Evolutionary conservation across 2,888 invertebrate genomes (phyloP), one percentile per base, ranked within the genome.

Genomic region (Hirtodrosophila alboralis): DNA sequence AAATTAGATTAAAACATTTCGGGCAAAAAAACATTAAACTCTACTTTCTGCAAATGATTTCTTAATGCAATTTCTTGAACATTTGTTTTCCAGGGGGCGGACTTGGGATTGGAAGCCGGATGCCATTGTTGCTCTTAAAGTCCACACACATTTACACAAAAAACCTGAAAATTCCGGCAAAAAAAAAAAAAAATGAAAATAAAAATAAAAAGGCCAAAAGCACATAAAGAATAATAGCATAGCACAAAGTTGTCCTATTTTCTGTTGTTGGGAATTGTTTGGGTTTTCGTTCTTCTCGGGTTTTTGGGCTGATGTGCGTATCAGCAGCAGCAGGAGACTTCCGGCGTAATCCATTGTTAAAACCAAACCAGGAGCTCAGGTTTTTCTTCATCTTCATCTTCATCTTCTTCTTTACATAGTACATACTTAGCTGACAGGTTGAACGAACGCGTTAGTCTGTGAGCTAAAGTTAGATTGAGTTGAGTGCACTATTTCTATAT

Each of bases 11-110:
- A 77, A 68, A 75, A 33, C 36, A 36, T 56, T 68, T n/a, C n/a
- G n/a, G 37, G 33, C 12, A 26, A 38, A 41, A 37, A 34, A 45
- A 47, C 34, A 40, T 3, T 4, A 41, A 52, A 7, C 54, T 9
- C 10, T n/a, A n/a, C n/a, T n/a, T n/a, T n/a, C n/a, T 48, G 53
- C 62, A 75, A 85, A 79, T 79, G 86, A 85, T 79, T 79, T 85
- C 86, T 71, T 79, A 85, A 79, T 86, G 79, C 86, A 86, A 79
- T 79, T 85, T 63, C 73, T 10, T 30, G 33, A 36, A 9, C 23
- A 28, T 23, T 66, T 40, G 40, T 53, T 49, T 53, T 45, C n/a
- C n/a, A 6, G 28, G 56, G 28, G 7, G 23, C 51, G 34, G 23
- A 67, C 73, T 33, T 54, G 59, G 23, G 23, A 67, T 68, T 33